Conservation (phyloP, 2,888 invertebrate genomes). For the Sphaerophoria taeniata region DNA sequence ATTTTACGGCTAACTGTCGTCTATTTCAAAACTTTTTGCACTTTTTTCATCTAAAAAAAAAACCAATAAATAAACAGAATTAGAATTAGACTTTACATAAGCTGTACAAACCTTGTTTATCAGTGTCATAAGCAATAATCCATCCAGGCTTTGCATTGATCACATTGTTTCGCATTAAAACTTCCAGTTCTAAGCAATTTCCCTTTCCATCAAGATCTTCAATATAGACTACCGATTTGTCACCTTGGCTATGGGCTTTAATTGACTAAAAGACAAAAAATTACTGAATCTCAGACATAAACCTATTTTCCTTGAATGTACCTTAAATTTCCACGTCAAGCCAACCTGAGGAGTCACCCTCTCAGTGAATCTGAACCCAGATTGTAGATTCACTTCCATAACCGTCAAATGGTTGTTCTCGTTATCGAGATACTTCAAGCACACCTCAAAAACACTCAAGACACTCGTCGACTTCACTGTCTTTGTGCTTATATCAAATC, state of each 20-base stretch:
- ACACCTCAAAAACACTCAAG: constrained; percentile 9
- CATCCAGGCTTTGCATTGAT: constrained; percentile 27
- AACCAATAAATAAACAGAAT: neutral
- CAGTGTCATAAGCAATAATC: constrained; percentile 12
- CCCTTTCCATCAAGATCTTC: constrained; percentile 20
- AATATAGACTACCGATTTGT: constrained; percentile 12
- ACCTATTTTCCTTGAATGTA: neutral
- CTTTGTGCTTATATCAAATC: constrained; percentile 26
- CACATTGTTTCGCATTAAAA: neutral
- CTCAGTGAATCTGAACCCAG: constrained; percentile 39
- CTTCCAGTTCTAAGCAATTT: constrained; percentile 31
- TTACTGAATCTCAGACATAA: neutral
- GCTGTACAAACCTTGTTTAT: constrained; percentile 26
- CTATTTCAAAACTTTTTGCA: constrained; percentile 1
- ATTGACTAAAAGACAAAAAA: constrained; percentile 16
- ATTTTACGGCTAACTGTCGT: neutral
- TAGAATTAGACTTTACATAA: too few relatives aligned
- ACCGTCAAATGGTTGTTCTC: constrained; percentile 2
- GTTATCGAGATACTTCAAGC: neutral
- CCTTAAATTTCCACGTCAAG: constrained; percentile 31
- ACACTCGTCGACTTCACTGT: neutral
- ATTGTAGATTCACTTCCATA: constrained; percentile 47
- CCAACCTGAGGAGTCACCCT: neutral
- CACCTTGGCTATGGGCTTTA: neutral
- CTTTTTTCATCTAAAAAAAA: constrained; percentile 11